Conservation (phyloP, 2,113 vertebrate genomes). For the Nothobranchius kuhntae region DNA sequence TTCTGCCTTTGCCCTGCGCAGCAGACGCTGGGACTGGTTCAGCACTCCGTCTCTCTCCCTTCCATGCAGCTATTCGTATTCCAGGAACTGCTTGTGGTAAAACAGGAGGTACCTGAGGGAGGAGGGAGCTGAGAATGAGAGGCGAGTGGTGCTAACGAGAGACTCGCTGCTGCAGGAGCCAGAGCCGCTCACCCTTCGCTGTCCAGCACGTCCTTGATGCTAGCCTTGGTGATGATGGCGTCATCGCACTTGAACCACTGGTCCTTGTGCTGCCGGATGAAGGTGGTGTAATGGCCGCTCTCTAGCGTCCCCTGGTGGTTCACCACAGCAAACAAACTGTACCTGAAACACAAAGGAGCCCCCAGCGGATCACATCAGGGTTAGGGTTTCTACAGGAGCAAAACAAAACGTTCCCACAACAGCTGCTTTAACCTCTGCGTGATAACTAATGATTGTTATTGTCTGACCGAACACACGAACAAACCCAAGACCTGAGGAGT, state of each 20-base stretch:
- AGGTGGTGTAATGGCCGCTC: slow-evolving; percentile 98
- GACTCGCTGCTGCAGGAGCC: too few species aligned
- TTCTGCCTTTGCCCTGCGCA: slow-evolving; percentile 2
- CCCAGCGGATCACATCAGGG: background rate
- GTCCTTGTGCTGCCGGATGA: slow-evolving; percentile 99
- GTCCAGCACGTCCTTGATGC: slow-evolving; percentile 97
- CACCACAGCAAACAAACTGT: slow-evolving; percentile 97
- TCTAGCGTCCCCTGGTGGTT: slow-evolving; percentile 99
- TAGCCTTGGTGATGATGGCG: slow-evolving; percentile 99
- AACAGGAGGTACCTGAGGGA: slow-evolving; percentile 87
- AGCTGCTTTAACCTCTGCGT: too few species aligned
- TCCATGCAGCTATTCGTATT: slow-evolving; percentile 85
- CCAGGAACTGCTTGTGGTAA: slow-evolving; percentile 97
- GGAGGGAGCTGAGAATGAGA: background rate
- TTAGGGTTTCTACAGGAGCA: too few species aligned
- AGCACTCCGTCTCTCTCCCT: slow-evolving; percentile 54
- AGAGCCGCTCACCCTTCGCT: slow-evolving; percentile 89
- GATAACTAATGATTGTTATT: too few species aligned
- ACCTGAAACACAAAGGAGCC: slow-evolving; percentile 74
- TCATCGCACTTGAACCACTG: slow-evolving; percentile 99
- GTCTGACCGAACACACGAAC: too few species aligned
- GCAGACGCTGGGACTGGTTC: slow-evolving; percentile 4
- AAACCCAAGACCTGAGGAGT: too few species aligned
- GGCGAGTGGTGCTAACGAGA: background rate
- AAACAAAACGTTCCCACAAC: too few species aligned